phyloP scores from a whole-genome alignment of 1,140 invertebrate species.

The Trichomalopsis sarcophagae region DNA sequence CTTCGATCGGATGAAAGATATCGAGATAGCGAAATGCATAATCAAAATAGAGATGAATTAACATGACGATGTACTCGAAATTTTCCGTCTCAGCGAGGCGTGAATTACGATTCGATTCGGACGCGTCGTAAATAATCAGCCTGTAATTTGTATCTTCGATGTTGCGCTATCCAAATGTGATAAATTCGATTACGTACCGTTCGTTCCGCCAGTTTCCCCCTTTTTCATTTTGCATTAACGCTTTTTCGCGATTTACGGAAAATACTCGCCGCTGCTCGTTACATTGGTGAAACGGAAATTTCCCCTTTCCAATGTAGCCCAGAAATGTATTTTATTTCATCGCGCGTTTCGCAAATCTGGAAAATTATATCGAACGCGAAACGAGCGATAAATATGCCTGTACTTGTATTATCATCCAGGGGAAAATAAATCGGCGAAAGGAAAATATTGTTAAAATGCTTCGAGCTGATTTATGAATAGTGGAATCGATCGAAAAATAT shows the following conservation, averaged over 20 bases:
- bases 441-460: neutral
- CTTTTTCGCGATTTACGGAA: too few species aligned
- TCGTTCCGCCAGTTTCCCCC: neutral
- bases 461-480: too few species aligned
- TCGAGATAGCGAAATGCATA: neutral
- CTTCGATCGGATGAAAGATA: neutral
- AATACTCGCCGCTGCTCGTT: too few species aligned
- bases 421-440: neutral
- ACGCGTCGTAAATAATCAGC: neutral
- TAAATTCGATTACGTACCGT: neutral
- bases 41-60: neutral
- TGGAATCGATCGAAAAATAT: too few species aligned
- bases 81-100: neutral
- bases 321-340: neutral
- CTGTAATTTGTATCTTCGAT: neutral
- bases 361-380: neutral
- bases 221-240: conserved; percentile 2
- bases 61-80: too few species aligned
- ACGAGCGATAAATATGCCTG: neutral
- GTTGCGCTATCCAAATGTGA: neutral
- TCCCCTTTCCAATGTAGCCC: too few species aligned
- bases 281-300: too few species aligned
- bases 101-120: neutral
- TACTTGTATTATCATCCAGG: too few species aligned
- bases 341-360: neutral